Evolutionary conservation across 1,140 invertebrate species (phyloP), one percentile per base, ranked within the genome.

Genomic region (Hypsibius dujardini): DNA sequence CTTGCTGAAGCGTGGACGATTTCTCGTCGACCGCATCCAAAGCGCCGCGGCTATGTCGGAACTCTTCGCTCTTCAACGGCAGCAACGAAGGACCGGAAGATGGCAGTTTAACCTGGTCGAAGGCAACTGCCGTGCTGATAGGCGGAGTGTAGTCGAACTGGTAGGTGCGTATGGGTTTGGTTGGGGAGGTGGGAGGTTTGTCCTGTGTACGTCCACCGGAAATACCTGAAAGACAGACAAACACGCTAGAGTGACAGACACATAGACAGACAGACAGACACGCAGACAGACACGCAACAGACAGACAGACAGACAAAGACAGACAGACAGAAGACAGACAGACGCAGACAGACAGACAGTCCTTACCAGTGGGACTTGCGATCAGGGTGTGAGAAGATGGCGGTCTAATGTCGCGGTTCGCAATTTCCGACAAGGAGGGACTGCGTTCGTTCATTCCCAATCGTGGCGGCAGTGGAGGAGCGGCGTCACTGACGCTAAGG

Each of bases 391-490:
- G 50, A 12, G 50, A 7, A 56, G 50, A 56, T 7, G 50, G n/a
- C 50, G 50, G n/a, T n/a, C 50, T 7, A 12, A 67, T 45, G 7
- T 45, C 42, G 42, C 42, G 62, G 62, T 45, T 67, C 12, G 62
- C 62, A 45, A 67, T 67, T 42, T 67, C 62, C 12, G 12, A 15
- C 62, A 67, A 67, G 12, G 62, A 67, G 12, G 62, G 62, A 67
- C 62, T 67, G 12, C 62, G 12, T 42, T 67, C 42, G 62, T 12
- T 67, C 12, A 3, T 42, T 15, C 62, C 42, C 3, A 12, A 7
- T 67, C 62, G 62, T 15, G 62, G 62, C 12, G 62, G 62, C 7
- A 67, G 3, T 42, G 62, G 62, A 67, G 62, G 62, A 7, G 62
- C 12, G 45, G 12, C 7, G 62, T 67, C 62, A 42, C 62, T 45